phyloP scores from a whole-genome alignment of 2,797 vertebrate species.

The Notolabrus celidotus region DNA sequence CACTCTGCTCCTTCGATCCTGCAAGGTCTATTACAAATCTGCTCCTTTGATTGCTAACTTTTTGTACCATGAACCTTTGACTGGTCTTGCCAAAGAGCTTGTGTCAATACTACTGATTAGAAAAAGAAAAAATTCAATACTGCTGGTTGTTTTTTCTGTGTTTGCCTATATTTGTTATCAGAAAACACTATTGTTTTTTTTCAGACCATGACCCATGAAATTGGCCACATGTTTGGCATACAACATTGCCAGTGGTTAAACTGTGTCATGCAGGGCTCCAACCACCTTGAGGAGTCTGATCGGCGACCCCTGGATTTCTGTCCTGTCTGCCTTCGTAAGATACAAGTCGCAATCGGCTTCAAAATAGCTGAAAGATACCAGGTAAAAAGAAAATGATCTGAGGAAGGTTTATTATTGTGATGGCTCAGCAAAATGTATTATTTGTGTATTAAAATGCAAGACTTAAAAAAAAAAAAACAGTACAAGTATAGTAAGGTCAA shows the following conservation, averaged over 20 bases:
- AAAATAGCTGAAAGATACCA: conserved; percentile 71
- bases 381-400: conserved; percentile 49
- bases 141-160: background rate
- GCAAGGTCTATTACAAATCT: conserved; percentile 75
- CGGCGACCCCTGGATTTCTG: conserved; percentile 81
- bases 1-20: conserved; percentile 83
- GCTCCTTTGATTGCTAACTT: background rate
- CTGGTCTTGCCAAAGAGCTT: background rate
- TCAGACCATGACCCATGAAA: conserved; percentile 85
- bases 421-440: background rate
- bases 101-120: background rate
- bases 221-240: conserved; percentile 85
- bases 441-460: background rate
- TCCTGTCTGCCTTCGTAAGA: conserved; percentile 82
- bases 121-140: conserved; percentile 5
- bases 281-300: conserved; percentile 86
- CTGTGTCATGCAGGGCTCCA: conserved; percentile 87
- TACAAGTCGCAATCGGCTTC: conserved; percentile 79
- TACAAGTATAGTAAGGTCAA: background rate
- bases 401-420: background rate
- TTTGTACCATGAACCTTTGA: conserved; percentile 21
- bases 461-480: no score
- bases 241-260: conserved; percentile 85
- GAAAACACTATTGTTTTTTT: conserved; percentile 9
- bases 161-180: background rate